Base-by-base conservation (phyloP, 1,140 invertebrate species). In the Tribolium castaneum region DNA sequence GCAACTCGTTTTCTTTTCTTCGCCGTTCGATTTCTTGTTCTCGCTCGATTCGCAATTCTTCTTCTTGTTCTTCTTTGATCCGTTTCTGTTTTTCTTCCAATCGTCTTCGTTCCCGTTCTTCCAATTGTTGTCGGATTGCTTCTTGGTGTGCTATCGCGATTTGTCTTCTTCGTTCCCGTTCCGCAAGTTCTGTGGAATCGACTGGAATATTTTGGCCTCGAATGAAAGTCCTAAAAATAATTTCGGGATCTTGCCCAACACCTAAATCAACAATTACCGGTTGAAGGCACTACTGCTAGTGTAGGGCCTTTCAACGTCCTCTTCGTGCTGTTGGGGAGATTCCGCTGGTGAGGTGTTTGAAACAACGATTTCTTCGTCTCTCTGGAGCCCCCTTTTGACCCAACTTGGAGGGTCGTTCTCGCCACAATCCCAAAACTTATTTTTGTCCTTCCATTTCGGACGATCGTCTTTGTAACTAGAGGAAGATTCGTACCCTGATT, bases 141-240 rank as follows among this genome's bases (percentile, higher is more conserved):
- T 90, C 91, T 84, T 94, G 93, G 71, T 93, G 88, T 83, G 93
- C 92, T 78, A 93, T 81, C 9, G 93, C 93, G 85, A 93, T 91
- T 74, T 92, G 90, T 49, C 93, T 87, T 84, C 90, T 92, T 72
- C 87, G 87, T 86, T 94, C 93, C 70, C 92, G 87, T 86, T 94
- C 91, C 9, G 91, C 91, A 77, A 92, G 86, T 73, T 92, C 89
- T 79, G 91, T 89, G 2, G 91, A 89, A 82, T 94, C 92, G 49
- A 93, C 83, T n/a, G 91, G 92, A 30, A 91, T 89, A 84, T 94
- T 94, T 86, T 94, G 93, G 50, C 93, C 93, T 77, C 93, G 87
- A 39, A 94, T 86, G 84, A 81, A 84, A n/a, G 79, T 80, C 49
- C 85, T 86, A 56, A 70, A 25, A 22, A 77, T 51, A 13, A 5